Base-by-base conservation (phyloP, 2,113 vertebrate species). In the Oceanodroma tethys region DNA sequence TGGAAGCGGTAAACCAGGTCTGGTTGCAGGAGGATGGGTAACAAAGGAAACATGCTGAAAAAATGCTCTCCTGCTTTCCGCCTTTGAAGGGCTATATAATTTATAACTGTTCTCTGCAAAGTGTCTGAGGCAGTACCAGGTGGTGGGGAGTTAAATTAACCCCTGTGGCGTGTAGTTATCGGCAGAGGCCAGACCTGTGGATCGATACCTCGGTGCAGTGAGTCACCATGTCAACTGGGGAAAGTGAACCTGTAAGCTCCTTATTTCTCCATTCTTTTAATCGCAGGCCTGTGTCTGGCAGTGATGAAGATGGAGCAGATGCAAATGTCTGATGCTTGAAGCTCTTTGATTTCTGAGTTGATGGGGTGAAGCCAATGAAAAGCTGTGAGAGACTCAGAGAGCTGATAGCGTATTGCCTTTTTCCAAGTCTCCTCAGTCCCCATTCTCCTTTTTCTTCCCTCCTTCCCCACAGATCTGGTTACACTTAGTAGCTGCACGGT, bases 201-300 rank as follows among this genome's bases (percentile, higher is more conserved):
- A 96, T 98, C 95, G 13, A 97, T 98, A 93, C 55, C 86, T 94
- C 30, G 2, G 81, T 86, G 81, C 88, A 68, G 86, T 87, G 88
- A 94, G 87, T 95, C 97, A 86, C 94, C 23, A 1, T 52, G 66
- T 95, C 81, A 95, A 7, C 89, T 53, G 79, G 75, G 95, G 76
- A 91, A 92, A 95, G 96, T 85, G 95, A 89, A 91, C 93, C 74
- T 93, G 58, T 96, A 93, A 97, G 97, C 96, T 97, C 85, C 96
- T 97, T 97, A 97, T 95, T 97, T 95, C 85, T 68, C 87, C 95
- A 96, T 97, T 93, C 96, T 97, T 98, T 95, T 97, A 97, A 95
- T 98, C 81, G 16, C 30, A 6, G 66, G 58, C 16, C 90, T 93
- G 79, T 63, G 90, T 71, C 95, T 97, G 96, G 72, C 96, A 95